Evolutionary conservation across 2,888 invertebrate species (phyloP), one percentile per base, ranked within the genome.

Genomic region (Torymus auratus): DNA sequence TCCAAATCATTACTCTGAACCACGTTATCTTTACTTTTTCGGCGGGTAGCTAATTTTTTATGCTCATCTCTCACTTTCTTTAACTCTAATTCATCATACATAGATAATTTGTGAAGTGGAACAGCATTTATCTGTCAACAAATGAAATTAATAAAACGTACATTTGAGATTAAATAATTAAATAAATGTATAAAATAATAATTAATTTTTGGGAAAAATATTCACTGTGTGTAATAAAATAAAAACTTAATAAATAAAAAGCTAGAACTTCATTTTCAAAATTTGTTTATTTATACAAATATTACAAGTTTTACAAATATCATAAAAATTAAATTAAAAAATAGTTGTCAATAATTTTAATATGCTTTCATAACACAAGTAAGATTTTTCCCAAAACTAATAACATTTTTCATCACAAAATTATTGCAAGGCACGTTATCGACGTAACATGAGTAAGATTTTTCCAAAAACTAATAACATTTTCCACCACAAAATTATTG

Each of bases 161-260:
- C n/a, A 15, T n/a, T 67, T 64, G 10, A 70, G 50, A 52, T 20
- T 20, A 10, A 53, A 73, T 67, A 52, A 10, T 15, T 0, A n/a
- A 13, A 64, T 28, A 20, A 15, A 17, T 23, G 13, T 23, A 69
- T 23, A 58, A 65, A 58, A 74, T 65, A 56, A 69, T 23, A 61
- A 53, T 23, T 64, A 58, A 65, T 78, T 68, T 84, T 83, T 84
- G 85, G 85, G 84, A 86, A 87, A 87, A 87, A 86, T 85, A 53
- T 83, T 84, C 77, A 82, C 84, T 85, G 84, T 84, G 83, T 85
- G 82, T 77, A 73, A 80, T 78, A 14, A 10, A 5, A 64, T 10
- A 71, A 41, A 11, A 56, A 3, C 64, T 58, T 13, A 58, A n/a
- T 15, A 41, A 67, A 15, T 55, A 58, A n/a, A 70, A 74, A 62